These are phyloP conservation scores for Aplocera efformata DNA, from an alignment of 2,888 invertebrate species.

Conservation along the genomic window DNA sequence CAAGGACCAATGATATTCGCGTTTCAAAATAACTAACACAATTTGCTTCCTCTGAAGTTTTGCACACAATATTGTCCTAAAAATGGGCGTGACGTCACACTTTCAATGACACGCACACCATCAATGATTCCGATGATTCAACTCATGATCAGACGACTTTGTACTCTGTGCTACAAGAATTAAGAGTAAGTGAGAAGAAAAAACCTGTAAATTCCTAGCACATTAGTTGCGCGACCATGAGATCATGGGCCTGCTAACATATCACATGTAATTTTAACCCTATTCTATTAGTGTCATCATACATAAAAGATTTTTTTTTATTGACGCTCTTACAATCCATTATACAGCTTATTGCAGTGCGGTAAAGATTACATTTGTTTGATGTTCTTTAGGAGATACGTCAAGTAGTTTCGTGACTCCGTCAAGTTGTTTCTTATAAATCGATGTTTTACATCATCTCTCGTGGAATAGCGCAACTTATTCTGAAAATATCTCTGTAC, in stretches of 20 bases:
- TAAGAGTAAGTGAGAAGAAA: conserved; percentile 15
- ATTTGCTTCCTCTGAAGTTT: conserved; percentile 17
- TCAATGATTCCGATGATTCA: conserved; percentile 23
- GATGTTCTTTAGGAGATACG: too few relatives aligned
- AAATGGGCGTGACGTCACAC: conserved; percentile 23
- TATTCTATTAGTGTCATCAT: conserved; percentile 15
- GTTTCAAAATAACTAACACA: conserved; percentile 13
- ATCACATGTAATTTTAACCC: conserved; percentile 20
- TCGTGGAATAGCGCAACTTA: too few relatives aligned
- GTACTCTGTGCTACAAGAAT: conserved; percentile 13
- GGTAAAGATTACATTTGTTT: background rate
- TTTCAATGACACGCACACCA: conserved; percentile 24
- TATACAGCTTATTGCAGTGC: background rate
- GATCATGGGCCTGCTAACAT: conserved; percentile 24
- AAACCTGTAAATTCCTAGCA: conserved; percentile 20
- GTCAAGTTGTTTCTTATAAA: too few relatives aligned
- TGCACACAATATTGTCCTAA: conserved; percentile 22
- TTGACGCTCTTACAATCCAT: background rate
- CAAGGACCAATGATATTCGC: conserved; percentile 2
- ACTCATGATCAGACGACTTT: conserved; percentile 16
- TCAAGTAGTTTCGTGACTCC: too few relatives aligned
- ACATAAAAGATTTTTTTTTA: conserved; percentile 9
- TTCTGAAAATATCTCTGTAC: too few relatives aligned
- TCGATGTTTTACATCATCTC: too few relatives aligned
- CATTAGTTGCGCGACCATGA: conserved; percentile 24